Conservation (phyloP, 2,797 vertebrate genomes). For the Australoheros facetus region DNA sequence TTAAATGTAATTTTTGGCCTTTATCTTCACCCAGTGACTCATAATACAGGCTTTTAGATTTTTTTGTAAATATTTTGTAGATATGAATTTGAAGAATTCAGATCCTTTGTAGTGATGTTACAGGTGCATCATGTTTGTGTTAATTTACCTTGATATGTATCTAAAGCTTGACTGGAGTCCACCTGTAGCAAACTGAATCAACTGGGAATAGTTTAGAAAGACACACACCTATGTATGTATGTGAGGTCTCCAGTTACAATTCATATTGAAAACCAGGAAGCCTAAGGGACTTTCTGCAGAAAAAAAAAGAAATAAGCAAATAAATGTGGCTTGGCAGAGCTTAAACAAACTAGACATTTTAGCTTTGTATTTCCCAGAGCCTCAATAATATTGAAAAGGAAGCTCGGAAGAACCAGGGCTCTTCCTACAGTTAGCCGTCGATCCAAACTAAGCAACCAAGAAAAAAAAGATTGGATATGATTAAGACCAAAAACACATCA, state of each 20-base stretch:
- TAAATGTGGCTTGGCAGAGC: background rate
- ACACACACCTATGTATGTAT: accelerated
- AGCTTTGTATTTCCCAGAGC: background rate
- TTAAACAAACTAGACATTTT: background rate
- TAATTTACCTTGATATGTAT: background rate
- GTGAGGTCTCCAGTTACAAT: accelerated
- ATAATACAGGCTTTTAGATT: background rate
- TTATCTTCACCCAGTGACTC: background rate
- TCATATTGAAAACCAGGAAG: background rate
- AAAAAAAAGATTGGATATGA: background rate
- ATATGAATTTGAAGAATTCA: background rate
- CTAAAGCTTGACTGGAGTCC: background rate
- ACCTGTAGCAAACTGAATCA: background rate
- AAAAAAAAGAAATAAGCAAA: background rate
- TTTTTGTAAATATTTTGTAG: background rate
- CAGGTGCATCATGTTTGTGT: background rate
- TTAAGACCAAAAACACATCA: background rate
- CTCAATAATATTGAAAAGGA: background rate
- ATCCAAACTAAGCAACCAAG: too few relatives aligned
- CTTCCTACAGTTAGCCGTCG: too few relatives aligned
- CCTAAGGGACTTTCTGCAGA: background rate
- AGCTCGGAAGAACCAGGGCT: background rate
- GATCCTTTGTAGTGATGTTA: background rate
- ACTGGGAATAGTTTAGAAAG: background rate
- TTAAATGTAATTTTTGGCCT: background rate